These are phyloP conservation scores for Cynaeus angustus DNA, from an alignment of 2,888 invertebrate genomes.

Conservation along the genomic window DNA sequence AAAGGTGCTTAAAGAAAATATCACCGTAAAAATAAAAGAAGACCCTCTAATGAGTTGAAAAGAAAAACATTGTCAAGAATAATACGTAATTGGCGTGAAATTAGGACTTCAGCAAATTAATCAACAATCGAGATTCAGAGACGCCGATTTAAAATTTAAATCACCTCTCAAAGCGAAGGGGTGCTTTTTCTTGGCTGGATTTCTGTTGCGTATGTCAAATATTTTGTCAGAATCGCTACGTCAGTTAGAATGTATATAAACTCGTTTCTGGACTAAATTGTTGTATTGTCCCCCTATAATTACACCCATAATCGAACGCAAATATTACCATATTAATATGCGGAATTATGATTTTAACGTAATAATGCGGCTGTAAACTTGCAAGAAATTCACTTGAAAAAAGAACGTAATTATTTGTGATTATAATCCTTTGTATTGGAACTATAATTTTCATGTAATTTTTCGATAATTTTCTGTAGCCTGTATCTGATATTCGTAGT, in stretches of 20 bases:
- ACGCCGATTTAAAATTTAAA: slow-evolving; percentile 28
- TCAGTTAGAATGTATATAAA: too few relatives aligned
- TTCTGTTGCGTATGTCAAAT: too few relatives aligned
- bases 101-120: slow-evolving; percentile 44
- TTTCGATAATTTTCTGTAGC: slow-evolving; percentile 33
- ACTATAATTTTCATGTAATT: slow-evolving; percentile 26
- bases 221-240: too few relatives aligned
- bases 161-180: slow-evolving; percentile 7
- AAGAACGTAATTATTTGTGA: slow-evolving; percentile 26
- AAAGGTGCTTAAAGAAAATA: slow-evolving; percentile 24
- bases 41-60: slow-evolving; percentile 44
- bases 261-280: too few relatives aligned
- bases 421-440: slow-evolving; percentile 21
- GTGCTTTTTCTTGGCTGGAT: background rate
- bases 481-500: slow-evolving; percentile 35
- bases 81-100: slow-evolving; percentile 46
- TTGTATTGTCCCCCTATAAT: too few relatives aligned
- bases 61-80: slow-evolving; percentile 46
- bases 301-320: too few relatives aligned
- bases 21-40: slow-evolving; percentile 16
- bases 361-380: background rate
- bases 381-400: too few relatives aligned
- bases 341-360: background rate
- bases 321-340: too few relatives aligned
- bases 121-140: slow-evolving; percentile 35